Evolutionary conservation across 2,888 invertebrate species (phyloP).

Genomic region (Alentia gelatinosa): DNA sequence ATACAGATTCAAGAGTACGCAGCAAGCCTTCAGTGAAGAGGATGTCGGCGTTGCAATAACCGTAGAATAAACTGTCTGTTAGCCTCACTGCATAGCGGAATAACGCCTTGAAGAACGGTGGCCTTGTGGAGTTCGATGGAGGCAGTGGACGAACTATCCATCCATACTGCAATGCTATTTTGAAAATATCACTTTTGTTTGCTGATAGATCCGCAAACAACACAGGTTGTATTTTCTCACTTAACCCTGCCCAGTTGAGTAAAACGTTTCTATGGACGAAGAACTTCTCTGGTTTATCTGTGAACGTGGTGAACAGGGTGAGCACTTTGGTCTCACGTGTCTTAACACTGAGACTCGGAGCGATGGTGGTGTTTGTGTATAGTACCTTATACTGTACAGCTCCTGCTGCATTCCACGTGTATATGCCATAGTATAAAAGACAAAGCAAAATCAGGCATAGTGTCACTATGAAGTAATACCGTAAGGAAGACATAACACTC

Average conservation of each 20-base stretch:
- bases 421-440: no score
- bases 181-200: not conserved
- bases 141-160: not conserved
- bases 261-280: not conserved
- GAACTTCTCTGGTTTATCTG: not conserved
- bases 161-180: not conserved
- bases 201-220: not conserved
- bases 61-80: constrained; percentile 22
- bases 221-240: not conserved
- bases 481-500: no score
- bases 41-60: constrained; percentile 11
- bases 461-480: no score
- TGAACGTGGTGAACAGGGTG: constrained; percentile 5
- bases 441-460: no score
- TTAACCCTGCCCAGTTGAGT: not conserved
- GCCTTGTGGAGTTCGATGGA: not conserved
- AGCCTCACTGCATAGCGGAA: not conserved
- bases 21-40: not conserved
- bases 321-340: no score
- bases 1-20: not conserved
- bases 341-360: no score
- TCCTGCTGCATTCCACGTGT: no score
- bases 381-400: no score
- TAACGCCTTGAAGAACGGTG: constrained; percentile 8
- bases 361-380: no score